phyloP scores from a whole-genome alignment of 2,888 invertebrate species.

The Zygaena filipendulae region DNA sequence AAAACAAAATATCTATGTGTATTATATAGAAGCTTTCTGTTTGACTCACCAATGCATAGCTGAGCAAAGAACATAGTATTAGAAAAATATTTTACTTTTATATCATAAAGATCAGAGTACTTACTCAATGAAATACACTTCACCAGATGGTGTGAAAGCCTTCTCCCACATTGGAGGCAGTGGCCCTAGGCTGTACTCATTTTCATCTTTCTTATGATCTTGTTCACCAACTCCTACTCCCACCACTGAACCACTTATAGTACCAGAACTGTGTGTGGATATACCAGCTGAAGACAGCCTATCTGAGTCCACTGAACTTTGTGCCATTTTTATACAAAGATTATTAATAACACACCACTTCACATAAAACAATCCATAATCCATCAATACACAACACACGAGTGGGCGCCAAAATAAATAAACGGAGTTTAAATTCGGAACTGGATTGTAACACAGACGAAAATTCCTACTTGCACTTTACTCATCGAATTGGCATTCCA shows the following conservation, averaged over 20 bases:
- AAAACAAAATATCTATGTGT: no score
- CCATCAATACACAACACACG: no score
- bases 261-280: constrained; percentile 59
- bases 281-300: constrained; percentile 60
- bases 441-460: constrained; percentile 1
- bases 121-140: constrained; percentile 97
- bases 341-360: no score
- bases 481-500: constrained; percentile 46
- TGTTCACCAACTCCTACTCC: constrained; percentile 52
- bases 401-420: no score
- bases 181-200: constrained; percentile 86
- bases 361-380: no score
- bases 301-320: constrained; percentile 58
- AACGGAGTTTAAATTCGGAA: no score
- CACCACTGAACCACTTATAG: constrained; percentile 56
- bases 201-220: constrained; percentile 62
- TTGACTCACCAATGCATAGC: no score
- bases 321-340: constrained; percentile 54
- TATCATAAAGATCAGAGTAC: constrained; percentile 38
- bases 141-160: constrained; percentile 95
- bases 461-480: constrained; percentile 30
- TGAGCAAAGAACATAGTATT: no score
- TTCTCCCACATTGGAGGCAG: constrained; percentile 98
- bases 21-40: no score
- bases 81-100: no score